Evolutionary conservation across 1,140 invertebrate species (phyloP), one percentile per base, ranked within the genome.

Genomic region (Xylocopa sonorina): DNA sequence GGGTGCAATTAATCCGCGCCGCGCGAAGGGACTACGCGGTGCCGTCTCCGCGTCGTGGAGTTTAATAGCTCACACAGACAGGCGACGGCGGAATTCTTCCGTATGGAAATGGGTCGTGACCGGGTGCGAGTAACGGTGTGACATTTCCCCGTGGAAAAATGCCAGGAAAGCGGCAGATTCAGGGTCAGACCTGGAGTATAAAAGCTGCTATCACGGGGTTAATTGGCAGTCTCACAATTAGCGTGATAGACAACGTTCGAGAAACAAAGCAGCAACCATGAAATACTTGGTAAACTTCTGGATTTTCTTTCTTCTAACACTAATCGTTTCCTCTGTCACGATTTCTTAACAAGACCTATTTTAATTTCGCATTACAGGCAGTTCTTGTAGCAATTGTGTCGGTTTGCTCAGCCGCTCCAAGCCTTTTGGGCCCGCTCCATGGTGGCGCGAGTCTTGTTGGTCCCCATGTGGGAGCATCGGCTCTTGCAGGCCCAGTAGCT

Each of bases 401-500:
- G 21, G 64, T 24, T 29, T 77, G 46, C 57, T 63, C 48, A 2
- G 79, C 74, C 6, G 79, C 79, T 0, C 79, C 79, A 4, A 81
- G 79, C 27, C 29, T 80, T 7, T 32, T 79, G 4, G 88, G 90
- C 21, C 91, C 90, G 18, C 51, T 80, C 32, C 53, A 89, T 14
- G 89, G 88, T 29, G 82, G 75, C 10, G 38, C 81, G 10, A 78
- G 74, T 34, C 50, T 92, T 6, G 87, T 81, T 9, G 91, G 90
- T 18, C 90, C 90, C 1, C 86, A 88, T n/a, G 72, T 88, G 0
- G 91, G 91, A 63, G 80, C 90, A 7, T 68, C 88, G 0, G 85
- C 87, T 46, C 74, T 92, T 5, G 80, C 89, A 34, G 92, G 92
- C 0, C 81, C 90, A 1, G 88, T 88, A 0, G 85, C 88, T 58